Evolutionary conservation across 1,140 invertebrate genomes (phyloP), one percentile per base, ranked within the genome.

Genomic region (Drosophila punjabiensis): DNA sequence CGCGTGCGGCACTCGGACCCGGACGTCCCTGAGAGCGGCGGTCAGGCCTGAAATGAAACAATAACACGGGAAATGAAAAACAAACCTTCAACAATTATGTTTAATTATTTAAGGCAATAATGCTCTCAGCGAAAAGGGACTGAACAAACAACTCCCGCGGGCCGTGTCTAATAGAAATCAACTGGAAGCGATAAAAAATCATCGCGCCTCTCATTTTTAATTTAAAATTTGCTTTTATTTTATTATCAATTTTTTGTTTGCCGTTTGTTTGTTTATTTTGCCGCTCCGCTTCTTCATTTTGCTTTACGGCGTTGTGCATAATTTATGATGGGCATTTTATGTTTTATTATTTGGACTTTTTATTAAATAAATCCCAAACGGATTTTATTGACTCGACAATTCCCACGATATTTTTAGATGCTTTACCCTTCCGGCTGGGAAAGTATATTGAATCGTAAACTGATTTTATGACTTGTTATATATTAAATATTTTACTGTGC

Each of bases 1-100:
- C 5, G 95, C 96, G 79, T 95, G 94, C 9, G 96, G 96, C 50
- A 96, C 94, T 76, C 94, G 94, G 80, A 96, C 94, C 74, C 94
- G 94, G 10, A 96, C 95, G 82, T 96, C 94, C 20, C 94, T 93
- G 73, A 96, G 94, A 93, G 92, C 79, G 11, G 11, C 59, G 39
- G 61, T 69, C 10, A 90, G 41, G 33, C 86, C 86, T 90, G 69
- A 67, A 33, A 74, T 48, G 50, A 69, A 77, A 67, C 58, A 67
- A 45, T 35, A 52, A 71, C 39, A 71, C 20, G n/a, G 20, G 32
- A 43, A 43, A 47, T 50, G 16, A 75, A 66, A 78, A 65, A 82
- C 66, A 70, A 58, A 69, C 55, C 55, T 60, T 11, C 24, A 52
- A 66, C 56, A 81, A 75, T 62, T 62, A 53, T 64, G 52, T 55